These are phyloP conservation scores for Lochmaea crataegi DNA, from an alignment of 2,888 invertebrate genomes.

Conservation along the genomic window DNA sequence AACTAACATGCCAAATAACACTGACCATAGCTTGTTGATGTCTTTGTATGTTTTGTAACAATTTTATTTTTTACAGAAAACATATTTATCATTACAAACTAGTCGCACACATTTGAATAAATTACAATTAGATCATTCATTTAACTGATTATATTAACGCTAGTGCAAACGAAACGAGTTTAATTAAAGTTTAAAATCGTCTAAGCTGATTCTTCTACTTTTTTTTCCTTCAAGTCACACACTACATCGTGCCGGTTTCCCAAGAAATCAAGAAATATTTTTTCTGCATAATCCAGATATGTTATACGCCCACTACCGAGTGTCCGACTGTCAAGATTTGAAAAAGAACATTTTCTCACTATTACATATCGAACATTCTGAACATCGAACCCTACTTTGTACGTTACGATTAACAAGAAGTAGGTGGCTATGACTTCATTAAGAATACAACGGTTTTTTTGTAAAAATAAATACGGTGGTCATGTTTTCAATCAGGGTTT, in stretches of 20 bases:
- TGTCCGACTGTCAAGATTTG: slow-evolving; percentile 22
- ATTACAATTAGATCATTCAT: background rate
- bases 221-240: background rate
- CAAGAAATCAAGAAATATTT: slow-evolving; percentile 21
- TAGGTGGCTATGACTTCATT: slow-evolving; percentile 20
- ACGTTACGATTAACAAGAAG: slow-evolving; percentile 9
- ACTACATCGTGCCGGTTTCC: slow-evolving; percentile 7
- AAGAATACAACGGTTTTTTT: slow-evolving; percentile 9
- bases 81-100: background rate
- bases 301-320: slow-evolving; percentile 13
- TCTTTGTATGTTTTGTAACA: too few relatives aligned
- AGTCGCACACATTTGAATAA: background rate
- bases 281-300: slow-evolving; percentile 9
- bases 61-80: too few relatives aligned
- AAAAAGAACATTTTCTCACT: slow-evolving; percentile 11
- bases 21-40: too few relatives aligned
- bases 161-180: background rate
- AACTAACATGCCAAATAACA: too few relatives aligned
- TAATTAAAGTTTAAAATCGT: background rate
- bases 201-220: background rate
- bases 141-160: background rate
- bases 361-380: slow-evolving; percentile 15
- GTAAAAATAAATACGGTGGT: background rate
- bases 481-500: background rate
- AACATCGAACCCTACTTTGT: slow-evolving; percentile 16